These are phyloP conservation scores for Rhagium mordax DNA, from an alignment of 2,888 invertebrate genomes.

Conservation along the genomic window DNA sequence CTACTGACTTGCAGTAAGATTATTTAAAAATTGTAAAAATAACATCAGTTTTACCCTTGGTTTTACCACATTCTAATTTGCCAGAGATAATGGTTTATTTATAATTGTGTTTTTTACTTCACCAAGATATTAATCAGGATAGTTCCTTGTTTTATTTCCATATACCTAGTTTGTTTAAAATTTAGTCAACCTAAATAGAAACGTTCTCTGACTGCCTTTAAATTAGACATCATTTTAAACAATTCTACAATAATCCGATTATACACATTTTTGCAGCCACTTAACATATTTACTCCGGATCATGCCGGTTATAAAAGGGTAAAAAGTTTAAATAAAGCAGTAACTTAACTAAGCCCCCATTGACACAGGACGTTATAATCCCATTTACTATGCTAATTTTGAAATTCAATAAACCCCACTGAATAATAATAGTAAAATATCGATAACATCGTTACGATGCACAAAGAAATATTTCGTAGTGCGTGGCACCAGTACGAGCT, in stretches of 20 bases:
- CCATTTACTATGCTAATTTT: slow-evolving; percentile 40
- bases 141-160: too few relatives aligned
- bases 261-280: not conserved
- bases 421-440: slow-evolving; percentile 18
- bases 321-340: slow-evolving; percentile 12
- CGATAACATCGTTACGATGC: slow-evolving; percentile 36
- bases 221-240: not conserved
- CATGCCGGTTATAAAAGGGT: too few relatives aligned
- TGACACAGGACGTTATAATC: slow-evolving; percentile 20
- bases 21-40: too few relatives aligned
- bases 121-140: too few relatives aligned
- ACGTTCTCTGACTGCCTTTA: not conserved
- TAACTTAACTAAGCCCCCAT: slow-evolving; percentile 19
- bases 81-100: too few relatives aligned
- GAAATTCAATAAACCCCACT: slow-evolving; percentile 32
- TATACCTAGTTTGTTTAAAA: too few relatives aligned
- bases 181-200: too few relatives aligned
- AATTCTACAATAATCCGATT: slow-evolving; percentile 10
- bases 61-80: too few relatives aligned
- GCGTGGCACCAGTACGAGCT: slow-evolving; percentile 23
- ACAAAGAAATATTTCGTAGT: slow-evolving; percentile 29
- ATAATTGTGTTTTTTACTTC: too few relatives aligned
- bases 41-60: too few relatives aligned
- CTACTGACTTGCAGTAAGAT: too few relatives aligned
- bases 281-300: slow-evolving; percentile 27